phyloP scores from a whole-genome alignment of 2,888 invertebrate genomes.

The Mimas tiliae region DNA sequence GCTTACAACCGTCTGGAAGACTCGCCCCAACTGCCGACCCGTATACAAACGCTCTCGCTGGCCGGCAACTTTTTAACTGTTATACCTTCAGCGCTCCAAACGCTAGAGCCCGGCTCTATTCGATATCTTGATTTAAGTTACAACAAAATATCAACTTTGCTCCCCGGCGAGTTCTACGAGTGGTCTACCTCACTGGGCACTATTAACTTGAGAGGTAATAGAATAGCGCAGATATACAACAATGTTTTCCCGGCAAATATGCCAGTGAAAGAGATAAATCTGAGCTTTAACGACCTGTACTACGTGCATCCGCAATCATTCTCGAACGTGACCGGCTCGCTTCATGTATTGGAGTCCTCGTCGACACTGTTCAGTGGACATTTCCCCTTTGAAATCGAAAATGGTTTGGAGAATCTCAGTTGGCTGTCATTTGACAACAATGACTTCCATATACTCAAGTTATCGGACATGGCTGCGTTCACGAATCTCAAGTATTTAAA shows the following conservation, averaged over 20 bases:
- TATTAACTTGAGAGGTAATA: constrained; percentile 92
- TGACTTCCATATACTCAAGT: constrained; percentile 89
- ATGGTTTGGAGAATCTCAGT: constrained; percentile 89
- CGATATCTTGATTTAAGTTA: constrained; percentile 94
- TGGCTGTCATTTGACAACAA: constrained; percentile 96
- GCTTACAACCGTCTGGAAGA: constrained; percentile 89
- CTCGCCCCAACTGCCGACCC: constrained; percentile 87
- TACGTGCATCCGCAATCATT: constrained; percentile 93
- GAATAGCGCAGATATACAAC: constrained; percentile 89
- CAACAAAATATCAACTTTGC: constrained; percentile 92
- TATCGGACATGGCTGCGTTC: constrained; percentile 89
- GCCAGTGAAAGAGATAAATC: constrained; percentile 93
- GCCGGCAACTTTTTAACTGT: constrained; percentile 91
- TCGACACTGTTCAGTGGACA: constrained; percentile 92
- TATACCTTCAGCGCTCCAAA: constrained; percentile 89
- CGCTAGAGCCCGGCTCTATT: constrained; percentile 89
- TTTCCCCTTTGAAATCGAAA: constrained; percentile 90
- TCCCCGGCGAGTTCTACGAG: constrained; percentile 89
- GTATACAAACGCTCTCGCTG: constrained; percentile 90
- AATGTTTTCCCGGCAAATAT: constrained; percentile 90
- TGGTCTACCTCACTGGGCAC: constrained; percentile 93
- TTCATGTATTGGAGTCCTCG: constrained; percentile 94
- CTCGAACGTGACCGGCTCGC: constrained; percentile 88
- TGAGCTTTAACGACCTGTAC: constrained; percentile 95
- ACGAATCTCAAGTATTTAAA: constrained; percentile 91